Conservation (phyloP, 2,888 invertebrate species). For the Serripes groenlandicus region DNA sequence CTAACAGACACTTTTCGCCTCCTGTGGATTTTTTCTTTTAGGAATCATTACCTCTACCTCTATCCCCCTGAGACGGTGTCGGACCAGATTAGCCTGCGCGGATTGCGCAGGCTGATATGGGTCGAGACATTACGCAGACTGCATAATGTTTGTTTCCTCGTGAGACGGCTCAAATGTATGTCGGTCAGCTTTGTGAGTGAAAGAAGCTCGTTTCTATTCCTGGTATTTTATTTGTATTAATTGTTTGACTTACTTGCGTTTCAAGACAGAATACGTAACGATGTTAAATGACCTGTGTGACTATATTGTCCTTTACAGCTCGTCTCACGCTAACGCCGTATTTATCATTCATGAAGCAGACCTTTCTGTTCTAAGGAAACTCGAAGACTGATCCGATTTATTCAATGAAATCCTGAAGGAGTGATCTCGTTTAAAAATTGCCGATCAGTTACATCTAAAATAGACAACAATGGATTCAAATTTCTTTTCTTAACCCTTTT, state of each 20-base stretch:
- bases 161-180: too few species aligned
- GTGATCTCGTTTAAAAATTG: neutral
- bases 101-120: too few species aligned
- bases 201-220: neutral
- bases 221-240: neutral
- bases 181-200: slow-evolving; percentile 7
- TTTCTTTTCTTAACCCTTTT: slow-evolving; percentile 14
- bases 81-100: too few species aligned
- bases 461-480: slow-evolving; percentile 11
- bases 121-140: too few species aligned
- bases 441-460: slow-evolving; percentile 2
- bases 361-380: neutral
- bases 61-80: too few species aligned
- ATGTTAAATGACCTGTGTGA: neutral
- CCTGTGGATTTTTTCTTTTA: too few species aligned
- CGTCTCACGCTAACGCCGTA: slow-evolving; percentile 19
- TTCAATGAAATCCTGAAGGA: neutral
- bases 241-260: neutral
- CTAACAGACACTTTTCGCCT: too few species aligned
- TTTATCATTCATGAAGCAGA: slow-evolving; percentile 18
- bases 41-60: too few species aligned
- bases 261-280: slow-evolving; percentile 13
- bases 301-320: slow-evolving; percentile 4
- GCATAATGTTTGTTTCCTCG: too few species aligned
- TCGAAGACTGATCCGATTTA: neutral